Base-by-base conservation (phyloP, 2,797 vertebrate species). In the Trachurus trachurus region DNA sequence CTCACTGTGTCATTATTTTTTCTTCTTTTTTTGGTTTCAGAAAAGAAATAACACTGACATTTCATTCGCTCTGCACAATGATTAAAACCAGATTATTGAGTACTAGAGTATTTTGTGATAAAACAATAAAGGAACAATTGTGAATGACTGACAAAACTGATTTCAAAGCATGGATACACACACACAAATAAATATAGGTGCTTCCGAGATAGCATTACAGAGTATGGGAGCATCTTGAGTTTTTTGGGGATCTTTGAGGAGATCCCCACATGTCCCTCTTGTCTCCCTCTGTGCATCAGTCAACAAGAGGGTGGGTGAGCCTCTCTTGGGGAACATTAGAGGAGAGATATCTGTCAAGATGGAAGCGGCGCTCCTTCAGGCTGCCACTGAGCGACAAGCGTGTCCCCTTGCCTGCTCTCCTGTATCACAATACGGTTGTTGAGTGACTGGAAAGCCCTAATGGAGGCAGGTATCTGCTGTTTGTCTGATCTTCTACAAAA, bases 391-490 rank as follows among this genome's bases (percentile, higher is more conserved):
- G 88, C 82, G 56, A 91, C 90, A 83, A 87, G 86, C 81, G 76
- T 71, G 87, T 92, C 91, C 83, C 87, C 66, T 88, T 80, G 82
- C 87, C 81, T 75, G 66, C 49, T 82, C 80, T 78, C 74, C 80
- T 83, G 80, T 80, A 78, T 91, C 87, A 90, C 90, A 85, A 90
- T 86, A 56, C 86, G 47, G 80, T 74, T 78, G 89, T 58, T 93
- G 93, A 94, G 87, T 91, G 93, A 94, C 84, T 84, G 86, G 65
- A 83, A 82, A 82, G 82, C 70, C 61, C 82, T 90, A 88, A 90
- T 88, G 81, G 88, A 84, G 53, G 83, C 79, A 85, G 72, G 78
- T 88, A 91, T 90, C 88, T 87, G 81, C 83, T 47, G 64, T 63
- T 76, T 78, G 76, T 83, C 80, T 79, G 86, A 85, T 86, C 82